phyloP scores from a whole-genome alignment of 2,888 invertebrate genomes.

The Rhagophthalmus giganteus region DNA sequence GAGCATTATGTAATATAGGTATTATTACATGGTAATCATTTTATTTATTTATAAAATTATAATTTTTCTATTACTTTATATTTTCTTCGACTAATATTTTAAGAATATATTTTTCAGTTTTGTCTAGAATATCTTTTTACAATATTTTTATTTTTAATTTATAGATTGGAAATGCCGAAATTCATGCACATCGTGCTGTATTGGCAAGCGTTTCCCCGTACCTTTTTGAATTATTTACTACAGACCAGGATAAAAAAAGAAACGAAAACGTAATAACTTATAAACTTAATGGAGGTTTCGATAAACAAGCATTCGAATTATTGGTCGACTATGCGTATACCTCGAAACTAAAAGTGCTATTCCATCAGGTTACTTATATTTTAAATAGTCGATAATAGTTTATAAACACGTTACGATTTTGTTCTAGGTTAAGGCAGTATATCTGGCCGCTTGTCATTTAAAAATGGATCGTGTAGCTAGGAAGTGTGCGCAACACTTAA shows the following conservation, averaged over 20 bases:
- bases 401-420: too few species aligned
- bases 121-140: too few species aligned
- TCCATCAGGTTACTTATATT: slow-evolving; percentile 51
- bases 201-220: slow-evolving; percentile 78
- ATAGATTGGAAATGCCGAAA: slow-evolving; percentile 69
- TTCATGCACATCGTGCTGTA: slow-evolving; percentile 77
- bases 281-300: slow-evolving; percentile 66
- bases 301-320: slow-evolving; percentile 70
- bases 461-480: slow-evolving; percentile 75
- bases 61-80: too few species aligned
- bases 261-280: slow-evolving; percentile 60
- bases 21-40: slow-evolving; percentile 50
- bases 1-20: slow-evolving; percentile 48
- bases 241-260: slow-evolving; percentile 58
- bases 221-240: slow-evolving; percentile 72
- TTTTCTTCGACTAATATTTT: too few species aligned
- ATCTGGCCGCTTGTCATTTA: slow-evolving; percentile 76
- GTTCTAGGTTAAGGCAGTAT: slow-evolving; percentile 74
- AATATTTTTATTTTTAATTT: too few species aligned
- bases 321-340: slow-evolving; percentile 85
- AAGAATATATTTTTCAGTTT: too few species aligned
- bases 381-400: neutral
- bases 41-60: slow-evolving; percentile 38
- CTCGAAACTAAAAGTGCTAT: slow-evolving; percentile 62
- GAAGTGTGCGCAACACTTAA: slow-evolving; percentile 71